Base-by-base conservation (phyloP, 2,888 invertebrate species). In the Drosophila aldrichi region DNA sequence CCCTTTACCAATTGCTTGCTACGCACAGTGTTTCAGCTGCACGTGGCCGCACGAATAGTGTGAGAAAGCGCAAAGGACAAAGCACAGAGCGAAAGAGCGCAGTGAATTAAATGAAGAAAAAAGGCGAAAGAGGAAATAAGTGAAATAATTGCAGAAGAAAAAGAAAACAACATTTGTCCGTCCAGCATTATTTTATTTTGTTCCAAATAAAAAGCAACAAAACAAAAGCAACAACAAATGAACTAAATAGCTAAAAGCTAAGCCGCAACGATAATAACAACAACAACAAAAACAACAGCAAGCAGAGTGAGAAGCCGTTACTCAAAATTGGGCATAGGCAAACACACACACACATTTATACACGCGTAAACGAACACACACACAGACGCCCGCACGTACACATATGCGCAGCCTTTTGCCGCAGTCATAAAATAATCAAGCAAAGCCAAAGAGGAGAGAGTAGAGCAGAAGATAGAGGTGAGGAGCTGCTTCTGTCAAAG, bases 371-470 rank as follows among this genome's bases (percentile, higher is more conserved):
- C 52, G 58, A 52, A 68, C 40, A 44, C 38, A 56, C 20, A 38
- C 34, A 52, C 41, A 70, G 46, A 48, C 29, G 54, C 38, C 36
- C 58, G 38, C 55, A 41, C 41, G 57, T 46, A 67, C 46, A 67
- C 41, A 70, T 58, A 70, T 63, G 74, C 75, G 78, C 73, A 72
- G 74, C 68, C 67, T 63, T 81, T 87, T 87, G 82, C 86, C 83
- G 82, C 88, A 88, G 88, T 89, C 88, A 87, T 87, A 85, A 87
- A 87, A 87, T 87, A 87, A 87, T 89, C 79, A 87, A 88, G 82
- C 87, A 77, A 81, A 70, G 69, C 54, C 69, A 52, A 61, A 25
- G 34, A 32, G 20, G 38, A 5, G 34, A 55, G 29, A 51, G 59
- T 32, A 43, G 36, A 55, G 43, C 12, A 41, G 48, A 44, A 16